phyloP scores from a whole-genome alignment of 2,113 vertebrate species.

The Indicator maculatus region DNA sequence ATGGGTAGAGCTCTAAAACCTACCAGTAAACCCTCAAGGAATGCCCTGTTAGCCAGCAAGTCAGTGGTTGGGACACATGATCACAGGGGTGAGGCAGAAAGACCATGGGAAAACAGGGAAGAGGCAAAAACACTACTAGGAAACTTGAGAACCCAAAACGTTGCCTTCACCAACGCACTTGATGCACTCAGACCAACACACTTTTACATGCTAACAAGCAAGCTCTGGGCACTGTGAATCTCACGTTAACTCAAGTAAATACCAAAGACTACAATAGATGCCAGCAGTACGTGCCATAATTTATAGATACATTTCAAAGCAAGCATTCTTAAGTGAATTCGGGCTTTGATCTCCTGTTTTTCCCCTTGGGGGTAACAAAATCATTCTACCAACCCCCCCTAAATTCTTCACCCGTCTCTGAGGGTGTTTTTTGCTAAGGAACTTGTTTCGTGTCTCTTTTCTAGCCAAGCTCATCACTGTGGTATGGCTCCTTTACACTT shows the following conservation, averaged over 20 bases:
- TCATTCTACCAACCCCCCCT: slow-evolving; percentile 49
- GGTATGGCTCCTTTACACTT: slow-evolving; percentile 62
- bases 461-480: slow-evolving; percentile 67
- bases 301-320: slow-evolving; percentile 69
- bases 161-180: neutral
- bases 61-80: neutral
- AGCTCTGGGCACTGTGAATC: neutral
- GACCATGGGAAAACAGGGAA: neutral
- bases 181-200: neutral
- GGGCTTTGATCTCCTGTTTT: slow-evolving; percentile 65
- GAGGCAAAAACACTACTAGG: neutral
- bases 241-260: slow-evolving; percentile 21
- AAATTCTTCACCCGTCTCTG: slow-evolving; percentile 38
- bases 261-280: slow-evolving; percentile 55
- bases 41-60: neutral
- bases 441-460: slow-evolving; percentile 62
- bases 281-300: slow-evolving; percentile 58
- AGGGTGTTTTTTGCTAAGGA: slow-evolving; percentile 52
- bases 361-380: slow-evolving; percentile 67
- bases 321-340: slow-evolving; percentile 60
- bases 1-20: neutral
- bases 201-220: neutral
- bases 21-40: neutral
- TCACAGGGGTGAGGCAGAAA: neutral
- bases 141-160: neutral